Evolutionary conservation across 2,113 vertebrate species (phyloP), one percentile per base, ranked within the genome.

Genomic region (Myotis brandtii): DNA sequence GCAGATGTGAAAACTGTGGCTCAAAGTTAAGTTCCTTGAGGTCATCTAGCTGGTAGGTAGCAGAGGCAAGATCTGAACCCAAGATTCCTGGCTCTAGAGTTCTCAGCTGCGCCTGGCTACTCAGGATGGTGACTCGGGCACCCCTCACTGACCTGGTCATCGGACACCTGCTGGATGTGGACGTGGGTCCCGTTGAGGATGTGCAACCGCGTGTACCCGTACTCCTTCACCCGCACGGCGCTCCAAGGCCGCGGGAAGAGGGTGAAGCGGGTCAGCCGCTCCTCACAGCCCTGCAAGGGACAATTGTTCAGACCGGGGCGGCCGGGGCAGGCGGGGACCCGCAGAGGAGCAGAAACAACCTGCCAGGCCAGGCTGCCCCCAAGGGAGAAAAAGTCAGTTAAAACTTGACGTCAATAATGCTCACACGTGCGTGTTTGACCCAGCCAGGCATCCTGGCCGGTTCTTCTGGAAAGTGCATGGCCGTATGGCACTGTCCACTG

Each of bases 151-250:
- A 99, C 99, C 99, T 99, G 98, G 96, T 99, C 99, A 6, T 99
- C 99, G 0, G 99, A 99, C 91, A 99, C 98, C 97, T 99, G 99
- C 97, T 99, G 99, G 97, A 99, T 86, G 97, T 99, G 99, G 66
- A 99, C 34, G 89, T 99, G 99, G 54, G 98, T 99, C 72, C 89
- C 67, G 32, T 99, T 99, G 75, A 99, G 93, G 91, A 99, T 96
- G 67, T 99, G 98, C 95, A 99, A 98, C 46, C 99, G 98, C 0
- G 99, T 98, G 97, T 99, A 99, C 56, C 99, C 99, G 0, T 99
- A 99, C 86, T 99, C 99, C 9, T 96, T 98, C 92, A 99, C 98
- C 9, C 99, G 98, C 94, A 99, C 64, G 0, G 99, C 99, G 1
- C 99, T 99, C 99, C 99, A 99, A 20, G 98, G 98, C 91, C 98